Conservation (phyloP, 2,797 vertebrate genomes). For the Lepus oiostolus region DNA sequence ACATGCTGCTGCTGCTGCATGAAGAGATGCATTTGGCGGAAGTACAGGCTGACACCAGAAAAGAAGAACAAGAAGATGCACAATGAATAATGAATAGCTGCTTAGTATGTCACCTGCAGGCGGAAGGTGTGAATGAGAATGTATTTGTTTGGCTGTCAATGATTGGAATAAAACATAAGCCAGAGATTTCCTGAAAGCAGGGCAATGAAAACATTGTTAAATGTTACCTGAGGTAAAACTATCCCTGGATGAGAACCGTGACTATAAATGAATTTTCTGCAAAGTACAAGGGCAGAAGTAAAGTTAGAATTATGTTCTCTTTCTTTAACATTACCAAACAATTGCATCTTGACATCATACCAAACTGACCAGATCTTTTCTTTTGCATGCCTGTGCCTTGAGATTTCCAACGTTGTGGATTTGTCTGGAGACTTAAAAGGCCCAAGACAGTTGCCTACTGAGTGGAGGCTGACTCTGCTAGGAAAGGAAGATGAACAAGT, state of each 20-base stretch:
- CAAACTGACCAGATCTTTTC: neutral
- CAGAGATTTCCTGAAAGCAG: neutral
- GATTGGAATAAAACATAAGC: neutral
- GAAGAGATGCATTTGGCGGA: neutral
- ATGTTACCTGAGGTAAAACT: neutral
- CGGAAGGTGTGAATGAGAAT: neutral
- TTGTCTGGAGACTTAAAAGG: slow-evolving; percentile 10
- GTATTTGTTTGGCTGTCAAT: neutral
- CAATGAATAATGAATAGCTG: neutral
- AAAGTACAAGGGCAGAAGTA: neutral
- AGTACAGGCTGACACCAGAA: neutral
- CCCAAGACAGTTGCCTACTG: neutral
- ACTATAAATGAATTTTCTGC: neutral
- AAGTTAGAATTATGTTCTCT: neutral
- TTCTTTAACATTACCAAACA: neutral
- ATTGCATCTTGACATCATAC: neutral
- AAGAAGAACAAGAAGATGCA: neutral
- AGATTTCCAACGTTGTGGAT: slow-evolving; percentile 6
- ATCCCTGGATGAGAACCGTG: neutral
- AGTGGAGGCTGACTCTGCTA: neutral
- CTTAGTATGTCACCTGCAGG: neutral
- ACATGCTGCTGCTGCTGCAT: neutral
- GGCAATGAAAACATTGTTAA: neutral
- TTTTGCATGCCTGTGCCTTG: neutral
- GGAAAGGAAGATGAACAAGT: slow-evolving; percentile 29